Evolutionary conservation across 2,113 vertebrate species (phyloP).

Genomic region (Riparia riparia): DNA sequence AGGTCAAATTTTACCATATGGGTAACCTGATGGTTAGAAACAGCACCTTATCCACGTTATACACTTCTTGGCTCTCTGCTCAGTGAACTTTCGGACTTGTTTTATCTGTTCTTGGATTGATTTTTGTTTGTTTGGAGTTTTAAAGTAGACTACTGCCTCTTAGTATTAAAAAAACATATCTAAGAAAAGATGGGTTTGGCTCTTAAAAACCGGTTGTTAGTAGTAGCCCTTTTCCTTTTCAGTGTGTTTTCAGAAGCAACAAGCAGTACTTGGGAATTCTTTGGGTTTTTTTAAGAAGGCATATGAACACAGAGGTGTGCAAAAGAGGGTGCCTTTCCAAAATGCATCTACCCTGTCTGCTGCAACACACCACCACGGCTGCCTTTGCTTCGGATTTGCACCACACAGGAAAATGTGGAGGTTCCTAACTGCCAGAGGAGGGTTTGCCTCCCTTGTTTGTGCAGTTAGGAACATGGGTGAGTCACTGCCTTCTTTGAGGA

Average conservation of each 20-base stretch:
- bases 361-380: background rate
- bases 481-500: background rate
- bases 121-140: background rate
- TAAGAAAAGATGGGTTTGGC: background rate
- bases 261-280: background rate
- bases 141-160: background rate
- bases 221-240: background rate
- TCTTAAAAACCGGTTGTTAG: background rate
- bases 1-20: background rate
- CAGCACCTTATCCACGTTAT: background rate
- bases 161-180: background rate
- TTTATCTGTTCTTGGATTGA: background rate
- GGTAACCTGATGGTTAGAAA: background rate
- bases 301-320: background rate
- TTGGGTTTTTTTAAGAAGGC: background rate
- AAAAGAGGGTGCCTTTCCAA: background rate
- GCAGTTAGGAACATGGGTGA: slow-evolving; percentile 33
- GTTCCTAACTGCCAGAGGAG: background rate
- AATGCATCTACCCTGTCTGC: background rate
- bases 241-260: background rate
- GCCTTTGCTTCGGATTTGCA: background rate
- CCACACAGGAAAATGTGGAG: background rate
- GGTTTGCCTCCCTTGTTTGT: background rate
- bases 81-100: background rate
- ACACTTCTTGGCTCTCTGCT: background rate